Conservation (phyloP, 2,888 invertebrate species). For the Salticus scenicus region DNA sequence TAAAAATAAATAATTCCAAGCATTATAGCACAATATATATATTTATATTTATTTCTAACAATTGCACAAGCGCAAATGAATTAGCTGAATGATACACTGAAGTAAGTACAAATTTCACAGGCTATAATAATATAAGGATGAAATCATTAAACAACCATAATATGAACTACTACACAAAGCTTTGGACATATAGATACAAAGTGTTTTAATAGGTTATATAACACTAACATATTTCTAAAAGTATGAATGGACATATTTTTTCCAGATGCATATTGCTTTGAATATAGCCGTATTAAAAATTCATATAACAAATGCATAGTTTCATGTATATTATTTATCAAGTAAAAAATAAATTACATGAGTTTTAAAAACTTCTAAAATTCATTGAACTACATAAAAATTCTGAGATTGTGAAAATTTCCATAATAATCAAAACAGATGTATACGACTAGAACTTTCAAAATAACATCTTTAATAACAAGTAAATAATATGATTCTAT, state of each 20-base stretch:
- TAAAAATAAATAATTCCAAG: not conserved
- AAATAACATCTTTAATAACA: no score
- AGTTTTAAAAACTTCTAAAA: not conserved
- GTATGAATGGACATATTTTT: conserved; percentile 3
- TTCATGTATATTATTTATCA: not conserved
- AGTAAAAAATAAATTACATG: conserved; percentile 3
- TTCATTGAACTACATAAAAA: not conserved
- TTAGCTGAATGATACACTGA: conserved; percentile 21
- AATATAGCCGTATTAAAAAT: not conserved
- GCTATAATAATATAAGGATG: not conserved
- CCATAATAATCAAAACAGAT: not conserved
- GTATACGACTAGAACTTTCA: no score
- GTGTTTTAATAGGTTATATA: not conserved
- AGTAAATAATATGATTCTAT: no score
- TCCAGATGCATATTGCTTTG: conserved; percentile 14
- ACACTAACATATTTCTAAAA: conserved; percentile 19
- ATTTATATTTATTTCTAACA: conserved; percentile 27
- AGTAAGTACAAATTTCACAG: not conserved
- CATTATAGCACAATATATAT: conserved; percentile 17
- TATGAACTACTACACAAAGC: conserved; percentile 21
- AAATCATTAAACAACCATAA: conserved; percentile 18
- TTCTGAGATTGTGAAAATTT: conserved; percentile 13
- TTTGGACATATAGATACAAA: conserved; percentile 19
- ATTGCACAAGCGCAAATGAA: conserved; percentile 31
- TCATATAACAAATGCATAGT: conserved; percentile 10